These are phyloP conservation scores for Oryzias dopingdopingensis DNA, from an alignment of 2,797 vertebrate species.

Conservation along the genomic window DNA sequence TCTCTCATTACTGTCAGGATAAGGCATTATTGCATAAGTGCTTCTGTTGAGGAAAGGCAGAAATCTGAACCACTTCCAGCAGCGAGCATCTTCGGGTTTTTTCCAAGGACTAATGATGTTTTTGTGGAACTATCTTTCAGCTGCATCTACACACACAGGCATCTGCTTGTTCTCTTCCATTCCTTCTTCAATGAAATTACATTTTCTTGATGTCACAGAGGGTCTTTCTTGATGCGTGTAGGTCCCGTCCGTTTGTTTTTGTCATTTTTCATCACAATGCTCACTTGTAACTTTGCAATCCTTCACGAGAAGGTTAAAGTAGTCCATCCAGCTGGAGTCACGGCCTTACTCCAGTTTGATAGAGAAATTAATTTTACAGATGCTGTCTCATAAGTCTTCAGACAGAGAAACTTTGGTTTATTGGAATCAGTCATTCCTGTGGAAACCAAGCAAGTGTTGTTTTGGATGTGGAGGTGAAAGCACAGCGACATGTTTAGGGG, in stretches of 20 bases:
- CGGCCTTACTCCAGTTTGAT: constrained; percentile 2
- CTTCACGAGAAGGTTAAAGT: background rate
- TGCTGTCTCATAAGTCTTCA: background rate
- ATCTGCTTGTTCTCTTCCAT: constrained; percentile 6
- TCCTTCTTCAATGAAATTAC: constrained; percentile 14
- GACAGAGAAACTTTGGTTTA: background rate
- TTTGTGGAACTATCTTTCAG: constrained; percentile 2
- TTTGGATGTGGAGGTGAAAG: background rate
- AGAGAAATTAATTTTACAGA: background rate
- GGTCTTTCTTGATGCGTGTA: constrained; percentile 12
- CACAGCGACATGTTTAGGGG: background rate
- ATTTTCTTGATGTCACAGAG: constrained; percentile 13
- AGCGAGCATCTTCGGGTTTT: background rate
- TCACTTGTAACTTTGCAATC: background rate
- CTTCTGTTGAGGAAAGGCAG: constrained; percentile 3
- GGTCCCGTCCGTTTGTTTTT: constrained; percentile 23
- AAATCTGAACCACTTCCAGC: constrained; percentile 8
- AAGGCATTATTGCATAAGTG: constrained; percentile 10
- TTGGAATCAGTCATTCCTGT: background rate
- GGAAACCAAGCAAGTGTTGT: background rate
- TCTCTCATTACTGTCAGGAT: constrained; percentile 29
- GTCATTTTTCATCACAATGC: background rate
- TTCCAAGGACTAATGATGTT: background rate
- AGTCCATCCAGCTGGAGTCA: background rate
- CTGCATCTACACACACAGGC: constrained; percentile 8